Percentiles rank a stretch among this genome's conserved stretches.
These are phyloP conservation scores for Synanthedon vespiformis DNA, from an alignment of 2,888 invertebrate genomes.

Conservation along the genomic window DNA sequence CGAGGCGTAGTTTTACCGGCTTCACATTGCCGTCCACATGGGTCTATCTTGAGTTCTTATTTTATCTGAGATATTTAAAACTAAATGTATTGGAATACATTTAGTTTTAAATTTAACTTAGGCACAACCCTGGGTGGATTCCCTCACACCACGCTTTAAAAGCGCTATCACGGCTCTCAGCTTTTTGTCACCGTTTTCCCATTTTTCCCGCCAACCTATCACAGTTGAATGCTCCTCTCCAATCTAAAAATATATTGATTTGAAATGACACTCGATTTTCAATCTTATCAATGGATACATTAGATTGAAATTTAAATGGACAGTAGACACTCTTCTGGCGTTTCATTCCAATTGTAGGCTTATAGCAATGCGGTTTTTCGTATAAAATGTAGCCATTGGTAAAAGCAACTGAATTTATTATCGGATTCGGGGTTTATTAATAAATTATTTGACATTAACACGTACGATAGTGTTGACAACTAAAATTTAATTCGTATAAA, in stretches of 20 bases:
- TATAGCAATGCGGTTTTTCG: conserved; percentile 64
- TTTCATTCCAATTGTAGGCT: conserved; percentile 14
- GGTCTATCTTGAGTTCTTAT: too few species aligned
- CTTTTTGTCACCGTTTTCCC: conserved; percentile 57
- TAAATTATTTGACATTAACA: conserved; percentile 22
- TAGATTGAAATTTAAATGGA: conserved; percentile 6
- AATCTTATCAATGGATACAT: conserved; percentile 7
- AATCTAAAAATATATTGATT: conserved; percentile 9
- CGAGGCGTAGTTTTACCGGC: too few species aligned
- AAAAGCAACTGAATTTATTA: conserved; percentile 55
- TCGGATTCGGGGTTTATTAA: conserved; percentile 29
- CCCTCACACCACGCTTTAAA: conserved; percentile 46
- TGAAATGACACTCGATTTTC: conserved; percentile 6
- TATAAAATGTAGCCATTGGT: conserved; percentile 50
- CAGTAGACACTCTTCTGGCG: conserved; percentile 11
- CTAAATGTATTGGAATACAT: too few species aligned
- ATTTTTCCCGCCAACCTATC: conserved; percentile 48
- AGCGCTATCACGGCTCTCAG: conserved; percentile 67
- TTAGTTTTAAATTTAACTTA: too few species aligned
- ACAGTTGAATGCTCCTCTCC: conserved; percentile 9
- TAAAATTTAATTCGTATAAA: too few species aligned
- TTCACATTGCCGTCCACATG: too few species aligned
- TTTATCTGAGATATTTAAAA: too few species aligned
- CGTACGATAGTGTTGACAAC: neutral
- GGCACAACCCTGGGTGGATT: conserved; percentile 33